Evolutionary conservation across 2,113 vertebrate species (phyloP), one percentile per base, ranked within the genome.

Genomic region (Pelvicachromis taeniatus): DNA sequence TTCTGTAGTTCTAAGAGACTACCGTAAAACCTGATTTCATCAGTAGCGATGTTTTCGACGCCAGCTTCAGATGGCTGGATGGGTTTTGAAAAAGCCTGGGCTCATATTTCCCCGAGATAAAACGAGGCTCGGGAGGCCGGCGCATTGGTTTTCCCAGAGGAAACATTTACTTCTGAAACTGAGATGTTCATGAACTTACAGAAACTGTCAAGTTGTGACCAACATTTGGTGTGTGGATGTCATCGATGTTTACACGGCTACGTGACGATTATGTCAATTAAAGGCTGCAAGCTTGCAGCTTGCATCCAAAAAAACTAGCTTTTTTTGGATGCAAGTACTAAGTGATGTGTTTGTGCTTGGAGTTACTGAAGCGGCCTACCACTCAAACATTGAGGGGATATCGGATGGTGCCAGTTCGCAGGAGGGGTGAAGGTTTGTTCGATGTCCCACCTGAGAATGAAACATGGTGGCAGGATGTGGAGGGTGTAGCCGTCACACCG

Each of bases 371-470:
- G 40, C n/a, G 29, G 84, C 84, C 84, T 85, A 86, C 78, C 80
- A 55, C 63, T 85, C 77, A 48, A n/a, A 85, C 40, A 11, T 17
- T 77, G 78, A 56, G 86, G 87, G 88, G 81, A 87, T 90, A 85
- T 90, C 88, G 78, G 83, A 84, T 12, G 42, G 31, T 40, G 75
- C 70, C 29, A 45, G 54, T 81, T 83, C 14, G 54, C 55, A 14
- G 58, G 40, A 50, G 48, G 73, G 77, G 55, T 42, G 79, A 70
- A 54, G 45, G 16, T 35, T 38, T 83, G 73, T 58, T 85, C 52
- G 9, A 50, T 3, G 48, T 53, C 81, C 50, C 52, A 19, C 10
- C 61, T 58, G 73, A 81, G 53, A 68, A 23, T 21, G 12, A 79
- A 55, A 84, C 63, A 75, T 2, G 50, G 19, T 55, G 68, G 53